Evolutionary conservation across 2,888 invertebrate species (phyloP).

Genomic region (Amiota minor): DNA sequence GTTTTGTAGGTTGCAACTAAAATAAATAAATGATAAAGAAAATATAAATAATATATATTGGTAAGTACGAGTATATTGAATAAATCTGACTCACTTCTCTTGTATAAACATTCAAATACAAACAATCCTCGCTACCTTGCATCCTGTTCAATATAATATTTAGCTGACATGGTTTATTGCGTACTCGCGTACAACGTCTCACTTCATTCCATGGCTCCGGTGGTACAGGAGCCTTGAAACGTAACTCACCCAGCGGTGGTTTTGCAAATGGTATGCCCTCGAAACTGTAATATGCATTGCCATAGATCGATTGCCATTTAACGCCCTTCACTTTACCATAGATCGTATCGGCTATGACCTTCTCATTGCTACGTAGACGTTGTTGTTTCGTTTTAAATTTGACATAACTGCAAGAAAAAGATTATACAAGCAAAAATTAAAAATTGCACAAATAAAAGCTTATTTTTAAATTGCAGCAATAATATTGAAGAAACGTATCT

Average conservation of each 20-base stretch:
- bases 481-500: too few species aligned
- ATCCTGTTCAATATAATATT: conserved; percentile 69
- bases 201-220: conserved; percentile 73
- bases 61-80: too few species aligned
- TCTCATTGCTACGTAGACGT: conserved; percentile 68
- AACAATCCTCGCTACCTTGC: conserved; percentile 76
- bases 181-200: conserved; percentile 71
- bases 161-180: conserved; percentile 69
- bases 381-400: conserved; percentile 71
- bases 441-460: not conserved
- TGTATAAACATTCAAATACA: conserved; percentile 75
- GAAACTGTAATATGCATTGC: conserved; percentile 68
- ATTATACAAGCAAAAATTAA: not conserved
- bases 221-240: conserved; percentile 74
- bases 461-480: not conserved
- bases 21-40: not conserved
- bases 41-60: not conserved
- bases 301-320: conserved; percentile 70
- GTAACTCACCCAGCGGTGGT: conserved; percentile 69
- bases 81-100: conserved; percentile 59
- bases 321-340: conserved; percentile 71
- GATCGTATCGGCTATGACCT: conserved; percentile 66
- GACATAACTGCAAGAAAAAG: conserved; percentile 61
- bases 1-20: conserved; percentile 64
- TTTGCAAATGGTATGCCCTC: conserved; percentile 73